Conservation (phyloP, 1,140 invertebrate genomes). For the Mamestra configurata region DNA sequence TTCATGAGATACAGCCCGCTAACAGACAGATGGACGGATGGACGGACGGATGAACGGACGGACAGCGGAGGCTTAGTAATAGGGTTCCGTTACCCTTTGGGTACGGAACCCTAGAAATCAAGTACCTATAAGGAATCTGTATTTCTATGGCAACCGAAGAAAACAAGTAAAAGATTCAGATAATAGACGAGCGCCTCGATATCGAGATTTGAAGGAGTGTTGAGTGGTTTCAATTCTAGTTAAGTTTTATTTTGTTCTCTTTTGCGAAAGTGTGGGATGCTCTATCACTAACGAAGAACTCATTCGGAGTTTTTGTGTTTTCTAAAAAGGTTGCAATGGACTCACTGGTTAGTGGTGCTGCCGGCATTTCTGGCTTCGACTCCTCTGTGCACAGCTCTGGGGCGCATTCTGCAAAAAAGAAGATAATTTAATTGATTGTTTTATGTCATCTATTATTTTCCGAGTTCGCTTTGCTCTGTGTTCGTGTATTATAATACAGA, state of each 20-base stretch:
- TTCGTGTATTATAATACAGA: not conserved
- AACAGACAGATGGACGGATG: no score
- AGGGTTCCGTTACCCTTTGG: no score
- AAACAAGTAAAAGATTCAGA: not conserved
- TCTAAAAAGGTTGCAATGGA: slow-evolving; percentile 5
- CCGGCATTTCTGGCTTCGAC: slow-evolving; percentile 17
- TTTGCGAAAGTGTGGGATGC: not conserved
- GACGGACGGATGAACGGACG: no score
- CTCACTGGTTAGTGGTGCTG: slow-evolving; percentile 17
- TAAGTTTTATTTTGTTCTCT: slow-evolving; percentile 18
- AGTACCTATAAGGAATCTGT: no score
- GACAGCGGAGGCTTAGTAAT: no score
- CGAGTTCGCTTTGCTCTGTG: not conserved
- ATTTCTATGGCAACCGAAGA: not conserved
- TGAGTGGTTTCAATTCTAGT: slow-evolving; percentile 26
- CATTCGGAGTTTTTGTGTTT: not conserved
- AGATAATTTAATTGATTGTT: not conserved
- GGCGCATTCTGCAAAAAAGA: slow-evolving; percentile 36
- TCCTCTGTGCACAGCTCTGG: slow-evolving; percentile 21
- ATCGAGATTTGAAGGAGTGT: slow-evolving; percentile 14
- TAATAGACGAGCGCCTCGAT: not conserved
- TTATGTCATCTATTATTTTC: not conserved
- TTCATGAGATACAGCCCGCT: no score
- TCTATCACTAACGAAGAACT: not conserved
- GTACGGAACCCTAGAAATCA: no score